Conservation (phyloP, 35 echinoderm and acorn worm species). For the Amphiura filiformis region DNA sequence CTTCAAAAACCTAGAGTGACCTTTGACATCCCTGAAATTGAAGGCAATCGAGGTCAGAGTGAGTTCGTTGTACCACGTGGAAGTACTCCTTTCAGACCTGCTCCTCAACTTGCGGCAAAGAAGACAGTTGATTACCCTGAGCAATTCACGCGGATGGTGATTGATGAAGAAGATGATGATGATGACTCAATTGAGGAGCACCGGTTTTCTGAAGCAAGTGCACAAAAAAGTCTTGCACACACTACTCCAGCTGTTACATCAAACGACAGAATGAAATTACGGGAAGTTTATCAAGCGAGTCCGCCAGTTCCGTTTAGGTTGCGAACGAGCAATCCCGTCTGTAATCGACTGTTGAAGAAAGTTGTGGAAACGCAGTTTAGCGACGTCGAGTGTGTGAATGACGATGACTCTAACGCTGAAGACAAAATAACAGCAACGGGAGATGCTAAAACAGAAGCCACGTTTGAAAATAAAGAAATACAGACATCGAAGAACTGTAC, state of each 20-base stretch:
- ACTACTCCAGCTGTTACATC: not conserved
- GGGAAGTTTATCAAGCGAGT: not conserved
- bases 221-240: not conserved
- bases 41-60: not conserved
- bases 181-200: too few relatives aligned
- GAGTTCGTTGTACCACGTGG: not conserved
- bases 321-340: not conserved
- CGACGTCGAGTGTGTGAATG: not conserved
- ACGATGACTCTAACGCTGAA: not conserved
- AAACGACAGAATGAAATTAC: not conserved
- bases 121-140: not conserved
- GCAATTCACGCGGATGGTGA: not conserved
- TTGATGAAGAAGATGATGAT: not conserved
- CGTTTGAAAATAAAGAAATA: not conserved
- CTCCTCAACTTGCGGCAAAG: not conserved
- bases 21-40: not conserved
- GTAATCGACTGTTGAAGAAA: not conserved
- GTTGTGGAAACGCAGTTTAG: not conserved
- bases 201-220: not conserved
- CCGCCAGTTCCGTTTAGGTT: not conserved
- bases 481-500: not conserved
- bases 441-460: not conserved
- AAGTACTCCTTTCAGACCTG: not conserved
- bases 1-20: not conserved
- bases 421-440: not conserved